These are phyloP conservation scores for Tribolium castaneum DNA, from an alignment of 1,140 invertebrate genomes.

Conservation along the genomic window DNA sequence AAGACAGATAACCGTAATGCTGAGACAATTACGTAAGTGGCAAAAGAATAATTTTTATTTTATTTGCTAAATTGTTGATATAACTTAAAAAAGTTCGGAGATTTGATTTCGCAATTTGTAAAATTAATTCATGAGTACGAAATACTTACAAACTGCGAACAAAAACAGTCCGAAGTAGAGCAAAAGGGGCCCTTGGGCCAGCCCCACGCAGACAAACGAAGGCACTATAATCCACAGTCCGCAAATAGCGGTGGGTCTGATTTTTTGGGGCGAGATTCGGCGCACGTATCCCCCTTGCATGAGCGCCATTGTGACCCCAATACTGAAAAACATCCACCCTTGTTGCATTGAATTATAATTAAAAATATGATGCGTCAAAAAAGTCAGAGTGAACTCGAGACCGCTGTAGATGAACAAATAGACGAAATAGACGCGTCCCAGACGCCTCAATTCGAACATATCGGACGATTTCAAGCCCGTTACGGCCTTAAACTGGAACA, in stretches of 20 bases:
- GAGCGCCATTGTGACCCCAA: constrained; percentile 90
- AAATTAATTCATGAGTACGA: not conserved
- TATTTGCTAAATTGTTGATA: no score
- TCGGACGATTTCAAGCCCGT: constrained; percentile 70
- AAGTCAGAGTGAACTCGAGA: constrained; percentile 97
- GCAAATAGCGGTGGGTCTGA: constrained; percentile 77
- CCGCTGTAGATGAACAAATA: constrained; percentile 98
- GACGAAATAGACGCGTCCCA: constrained; percentile 92
- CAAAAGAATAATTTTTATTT: no score
- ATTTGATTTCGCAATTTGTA: not conserved
- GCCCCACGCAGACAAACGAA: constrained; percentile 87
- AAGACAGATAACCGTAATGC: no score
- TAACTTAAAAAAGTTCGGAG: no score
- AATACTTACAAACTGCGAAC: constrained; percentile 88
- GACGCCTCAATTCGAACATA: constrained; percentile 72
- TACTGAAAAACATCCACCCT: constrained; percentile 96
- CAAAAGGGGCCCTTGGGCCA: constrained; percentile 66
- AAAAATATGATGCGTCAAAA: constrained; percentile 94
- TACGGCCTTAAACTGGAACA: constrained; percentile 73
- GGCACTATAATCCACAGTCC: constrained; percentile 91
- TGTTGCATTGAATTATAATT: constrained; percentile 95
- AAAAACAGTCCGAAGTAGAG: constrained; percentile 87
- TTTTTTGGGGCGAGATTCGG: constrained; percentile 79
- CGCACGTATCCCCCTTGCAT: constrained; percentile 93
- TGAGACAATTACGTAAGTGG: no score